These are phyloP conservation scores for Sphaeramia orbicularis DNA, from an alignment of 2,797 vertebrate species.

Conservation along the genomic window DNA sequence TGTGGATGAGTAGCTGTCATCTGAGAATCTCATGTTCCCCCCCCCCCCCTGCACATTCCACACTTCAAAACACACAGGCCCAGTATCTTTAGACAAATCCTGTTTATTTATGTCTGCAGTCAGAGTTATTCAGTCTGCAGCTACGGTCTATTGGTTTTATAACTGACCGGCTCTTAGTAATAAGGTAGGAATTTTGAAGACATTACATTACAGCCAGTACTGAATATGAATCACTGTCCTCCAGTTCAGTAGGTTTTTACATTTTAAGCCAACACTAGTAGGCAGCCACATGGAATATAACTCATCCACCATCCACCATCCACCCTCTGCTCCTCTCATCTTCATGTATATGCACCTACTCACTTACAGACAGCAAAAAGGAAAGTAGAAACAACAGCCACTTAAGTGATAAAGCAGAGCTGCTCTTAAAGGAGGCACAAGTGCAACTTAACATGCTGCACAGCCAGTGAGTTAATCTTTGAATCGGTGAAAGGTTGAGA, in stretches of 20 bases:
- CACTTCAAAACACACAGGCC: constrained; percentile 29
- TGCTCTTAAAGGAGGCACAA: constrained; percentile 40
- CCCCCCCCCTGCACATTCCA: constrained; percentile 16
- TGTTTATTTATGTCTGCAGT: background rate
- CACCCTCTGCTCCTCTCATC: constrained; percentile 11
- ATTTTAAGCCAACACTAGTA: background rate
- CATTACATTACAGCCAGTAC: background rate
- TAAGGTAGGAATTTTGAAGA: background rate
- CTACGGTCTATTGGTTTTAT: background rate
- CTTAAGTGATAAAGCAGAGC: constrained; percentile 33
- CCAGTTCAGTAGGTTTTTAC: background rate
- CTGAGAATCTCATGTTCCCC: constrained; percentile 33
- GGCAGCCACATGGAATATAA: background rate
- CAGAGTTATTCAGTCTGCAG: background rate
- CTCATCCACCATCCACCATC: constrained; percentile 2
- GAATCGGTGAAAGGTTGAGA: constrained; percentile 39
- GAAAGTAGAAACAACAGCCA: constrained; percentile 28
- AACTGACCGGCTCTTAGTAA: background rate
- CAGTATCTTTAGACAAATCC: constrained; percentile 6
- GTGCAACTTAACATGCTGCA: constrained; percentile 38
- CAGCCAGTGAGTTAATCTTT: constrained; percentile 44
- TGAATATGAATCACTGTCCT: background rate
- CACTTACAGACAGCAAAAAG: constrained; percentile 7
- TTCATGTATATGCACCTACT: constrained; percentile 14
- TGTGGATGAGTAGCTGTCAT: constrained; percentile 16